Conservation (phyloP, 37 sponge, comb jelly and placozoan species). For the Hormiphora californensis region DNA sequence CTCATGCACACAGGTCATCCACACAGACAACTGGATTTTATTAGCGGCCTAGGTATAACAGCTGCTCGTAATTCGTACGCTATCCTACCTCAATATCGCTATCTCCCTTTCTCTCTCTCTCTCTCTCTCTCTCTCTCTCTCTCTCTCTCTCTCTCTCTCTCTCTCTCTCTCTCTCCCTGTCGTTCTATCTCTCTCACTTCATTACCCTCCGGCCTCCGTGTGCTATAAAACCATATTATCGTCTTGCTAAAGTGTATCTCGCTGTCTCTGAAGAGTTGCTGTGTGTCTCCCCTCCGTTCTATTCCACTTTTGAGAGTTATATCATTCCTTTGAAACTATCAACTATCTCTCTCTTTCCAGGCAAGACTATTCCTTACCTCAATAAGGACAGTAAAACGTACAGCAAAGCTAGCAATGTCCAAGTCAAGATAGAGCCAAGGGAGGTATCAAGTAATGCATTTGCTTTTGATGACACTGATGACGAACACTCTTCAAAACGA, state of each 20-base stretch:
- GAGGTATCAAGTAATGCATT: neutral
- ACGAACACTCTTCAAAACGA: conserved; percentile 15
- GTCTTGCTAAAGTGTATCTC: neutral
- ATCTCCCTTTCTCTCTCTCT: too few relatives aligned
- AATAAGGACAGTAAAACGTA: conserved; percentile 36
- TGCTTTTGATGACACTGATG: neutral
- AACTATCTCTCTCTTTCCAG: neutral
- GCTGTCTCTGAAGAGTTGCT: neutral
- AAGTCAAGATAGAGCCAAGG: conserved; percentile 38
- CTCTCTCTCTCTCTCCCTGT: too few relatives aligned
- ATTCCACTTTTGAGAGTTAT: neutral
- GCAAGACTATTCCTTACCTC: conserved; percentile 35
- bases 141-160: too few relatives aligned
- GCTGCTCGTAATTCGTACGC: too few relatives aligned
- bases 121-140: too few relatives aligned
- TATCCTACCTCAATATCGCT: too few relatives aligned
- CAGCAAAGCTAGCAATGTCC: conserved; percentile 14
- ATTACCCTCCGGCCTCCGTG: too few relatives aligned
- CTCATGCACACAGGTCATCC: too few relatives aligned
- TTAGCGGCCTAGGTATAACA: too few relatives aligned
- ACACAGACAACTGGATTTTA: too few relatives aligned
- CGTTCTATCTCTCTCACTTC: too few relatives aligned
- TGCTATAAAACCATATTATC: too few relatives aligned
- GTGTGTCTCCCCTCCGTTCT: neutral
- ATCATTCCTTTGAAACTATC: neutral